phyloP scores from a whole-genome alignment of 2,113 vertebrate genomes.

The Paradisaea rubra region DNA sequence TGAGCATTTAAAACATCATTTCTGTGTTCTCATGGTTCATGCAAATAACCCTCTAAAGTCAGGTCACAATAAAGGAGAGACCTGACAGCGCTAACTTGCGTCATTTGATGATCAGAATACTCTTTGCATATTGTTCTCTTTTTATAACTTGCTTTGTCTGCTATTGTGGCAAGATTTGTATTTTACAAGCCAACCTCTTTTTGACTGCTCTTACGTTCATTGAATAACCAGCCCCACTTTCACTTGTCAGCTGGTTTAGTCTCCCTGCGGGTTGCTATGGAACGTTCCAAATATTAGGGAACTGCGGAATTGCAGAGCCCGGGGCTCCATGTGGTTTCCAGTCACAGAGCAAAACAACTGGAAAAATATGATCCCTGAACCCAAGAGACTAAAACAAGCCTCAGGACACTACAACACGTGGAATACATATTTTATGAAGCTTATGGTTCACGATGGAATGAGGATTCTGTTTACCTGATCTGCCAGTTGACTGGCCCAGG shows the following conservation, averaged over 20 bases:
- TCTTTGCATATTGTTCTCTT: neutral
- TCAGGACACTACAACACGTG: neutral
- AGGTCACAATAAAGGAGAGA: neutral
- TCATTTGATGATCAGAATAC: neutral
- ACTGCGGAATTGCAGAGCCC: neutral
- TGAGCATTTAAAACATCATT: neutral
- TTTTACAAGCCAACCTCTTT: neutral
- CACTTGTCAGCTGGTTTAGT: slow-evolving; percentile 24
- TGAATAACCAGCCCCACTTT: neutral
- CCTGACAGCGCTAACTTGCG: neutral
- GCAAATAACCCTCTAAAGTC: neutral
- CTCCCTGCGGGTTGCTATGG: slow-evolving; percentile 61
- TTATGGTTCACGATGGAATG: neutral
- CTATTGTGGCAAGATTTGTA: neutral
- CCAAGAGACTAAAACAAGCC: neutral
- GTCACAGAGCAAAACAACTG: slow-evolving; percentile 17
- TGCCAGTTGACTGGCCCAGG: neutral
- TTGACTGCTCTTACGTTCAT: neutral
- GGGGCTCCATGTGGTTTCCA: neutral
- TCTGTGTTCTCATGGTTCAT: neutral
- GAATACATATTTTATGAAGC: neutral
- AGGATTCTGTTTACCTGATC: neutral
- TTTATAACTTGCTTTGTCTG: neutral
- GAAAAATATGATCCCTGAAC: slow-evolving; percentile 26
- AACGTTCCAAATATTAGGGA: slow-evolving; percentile 68